Evolutionary conservation across 2,888 invertebrate genomes (phyloP).

Genomic region (Rhimphoctona megacephalus): DNA sequence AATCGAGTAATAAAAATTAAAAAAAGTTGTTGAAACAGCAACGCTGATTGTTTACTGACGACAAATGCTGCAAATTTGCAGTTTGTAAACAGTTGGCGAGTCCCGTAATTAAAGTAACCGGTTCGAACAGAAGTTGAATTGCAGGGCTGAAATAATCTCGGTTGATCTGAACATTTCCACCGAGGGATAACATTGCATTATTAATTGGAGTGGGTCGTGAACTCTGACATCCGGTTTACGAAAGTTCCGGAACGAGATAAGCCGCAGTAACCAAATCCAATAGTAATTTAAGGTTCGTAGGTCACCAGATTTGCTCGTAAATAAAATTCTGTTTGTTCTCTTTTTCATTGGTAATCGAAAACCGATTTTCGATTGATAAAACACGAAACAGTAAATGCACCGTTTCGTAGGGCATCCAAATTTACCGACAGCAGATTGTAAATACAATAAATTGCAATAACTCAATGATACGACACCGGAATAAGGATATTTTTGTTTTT

Average conservation of each 20-base stretch:
- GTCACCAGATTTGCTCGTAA: not conserved
- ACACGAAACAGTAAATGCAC: not conserved
- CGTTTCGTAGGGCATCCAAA: not conserved
- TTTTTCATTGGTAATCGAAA: not conserved
- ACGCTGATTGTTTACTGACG: not conserved
- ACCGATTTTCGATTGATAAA: not conserved
- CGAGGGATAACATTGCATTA: not conserved
- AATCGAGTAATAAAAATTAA: not conserved
- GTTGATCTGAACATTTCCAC: not conserved
- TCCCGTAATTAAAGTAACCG: not conserved
- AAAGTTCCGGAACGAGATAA: not conserved
- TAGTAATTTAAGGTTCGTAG: not conserved
- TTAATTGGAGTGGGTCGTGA: not conserved
- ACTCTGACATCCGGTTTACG: not conserved
- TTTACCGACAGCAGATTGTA: not conserved
- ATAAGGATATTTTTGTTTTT: slow-evolving; percentile 8
- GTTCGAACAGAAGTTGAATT: not conserved
- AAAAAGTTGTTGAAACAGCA: not conserved
- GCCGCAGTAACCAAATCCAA: not conserved
- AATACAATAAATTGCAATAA: slow-evolving; percentile 4
- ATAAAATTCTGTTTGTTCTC: not conserved
- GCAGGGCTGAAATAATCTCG: not conserved
- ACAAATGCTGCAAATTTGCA: not conserved
- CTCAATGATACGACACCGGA: slow-evolving; percentile 24
- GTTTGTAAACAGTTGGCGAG: not conserved